Evolutionary conservation across 1,140 invertebrate genomes (phyloP), one percentile per base, ranked within the genome.

Genomic region (Drosophila funebris): DNA sequence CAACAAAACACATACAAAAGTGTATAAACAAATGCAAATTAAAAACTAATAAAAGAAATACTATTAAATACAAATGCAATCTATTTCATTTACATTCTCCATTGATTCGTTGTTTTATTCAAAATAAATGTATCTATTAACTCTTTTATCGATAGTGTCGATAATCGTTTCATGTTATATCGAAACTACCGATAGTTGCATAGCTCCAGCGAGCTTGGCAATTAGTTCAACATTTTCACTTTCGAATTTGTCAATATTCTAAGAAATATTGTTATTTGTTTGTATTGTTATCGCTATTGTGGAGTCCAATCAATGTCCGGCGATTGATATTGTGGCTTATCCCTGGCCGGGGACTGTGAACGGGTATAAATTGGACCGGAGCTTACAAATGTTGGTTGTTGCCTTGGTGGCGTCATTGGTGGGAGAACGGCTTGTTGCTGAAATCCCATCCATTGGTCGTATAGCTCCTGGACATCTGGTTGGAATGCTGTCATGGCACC

Each of bases 1-100:
- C 64, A 62, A 76, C 33, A 68, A 53, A 43, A 80, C 80, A 81
- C 70, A 87, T 60, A 63, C 61, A 36, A 77, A 54, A 69, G 82
- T 85, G 82, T 85, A 85, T 81, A 85, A 63, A 50, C 8, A 52
- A 72, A 72, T 33, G 22, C 24, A 57, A 67, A 72, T 52, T 57
- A 60, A 54, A 67, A 72, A 72, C 53, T 72, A 72, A 71, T 71
- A 57, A 66, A 66, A 50, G 27, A 27, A 56, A 48, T 33, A 48
- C 41, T 18, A 46, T 31, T 7, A 64, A 66, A 43, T 18, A 61
- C 24, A 22, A 14, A 20, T 20, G 27, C n/a, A n/a, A 9, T 31
- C 48, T 33, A 24, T 46, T 46, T 24, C 1, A 27, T 27, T 52
- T 9, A 33, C 14, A 48, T 24, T 48, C 27, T 43, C 8, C 11